phyloP scores from a whole-genome alignment of 2,888 invertebrate genomes.

The Apantesis nais region DNA sequence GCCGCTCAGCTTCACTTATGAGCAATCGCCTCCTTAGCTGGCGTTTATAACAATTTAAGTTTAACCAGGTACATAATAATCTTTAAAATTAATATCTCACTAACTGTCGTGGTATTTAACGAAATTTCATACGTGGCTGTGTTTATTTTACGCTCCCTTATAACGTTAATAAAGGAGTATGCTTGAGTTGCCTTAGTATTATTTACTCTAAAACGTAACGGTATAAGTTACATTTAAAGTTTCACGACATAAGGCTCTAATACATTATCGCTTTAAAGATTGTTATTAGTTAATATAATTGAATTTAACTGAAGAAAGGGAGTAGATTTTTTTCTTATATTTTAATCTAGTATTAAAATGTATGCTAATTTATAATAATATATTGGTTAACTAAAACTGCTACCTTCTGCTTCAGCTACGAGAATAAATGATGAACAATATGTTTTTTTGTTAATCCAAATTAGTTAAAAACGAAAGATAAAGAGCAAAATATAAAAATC shows the following conservation, averaged over 20 bases:
- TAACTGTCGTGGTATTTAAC: not conserved
- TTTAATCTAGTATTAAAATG: no score
- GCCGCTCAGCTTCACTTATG: not conserved
- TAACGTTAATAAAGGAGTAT: not conserved
- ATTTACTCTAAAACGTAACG: not conserved
- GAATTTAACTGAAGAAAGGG: no score
- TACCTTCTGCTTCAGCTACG: no score
- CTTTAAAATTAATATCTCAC: not conserved
- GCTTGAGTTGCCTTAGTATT: slow-evolving; percentile 1
- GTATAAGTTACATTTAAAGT: not conserved
- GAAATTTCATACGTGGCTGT: not conserved
- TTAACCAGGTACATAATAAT: not conserved
- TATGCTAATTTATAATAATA: no score
- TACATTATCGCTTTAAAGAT: no score
- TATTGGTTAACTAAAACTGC: no score
- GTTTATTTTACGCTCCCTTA: not conserved
- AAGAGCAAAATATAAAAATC: no score
- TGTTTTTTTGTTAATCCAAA: no score
- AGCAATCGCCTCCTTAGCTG: not conserved
- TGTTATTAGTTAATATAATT: not conserved
- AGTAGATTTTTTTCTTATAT: no score
- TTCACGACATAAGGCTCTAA: not conserved
- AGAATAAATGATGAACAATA: no score
- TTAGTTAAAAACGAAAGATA: no score
- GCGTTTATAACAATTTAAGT: not conserved